These are phyloP conservation scores for Penaeus chinensis DNA, from an alignment of 1,140 invertebrate genomes.

Conservation along the genomic window DNA sequence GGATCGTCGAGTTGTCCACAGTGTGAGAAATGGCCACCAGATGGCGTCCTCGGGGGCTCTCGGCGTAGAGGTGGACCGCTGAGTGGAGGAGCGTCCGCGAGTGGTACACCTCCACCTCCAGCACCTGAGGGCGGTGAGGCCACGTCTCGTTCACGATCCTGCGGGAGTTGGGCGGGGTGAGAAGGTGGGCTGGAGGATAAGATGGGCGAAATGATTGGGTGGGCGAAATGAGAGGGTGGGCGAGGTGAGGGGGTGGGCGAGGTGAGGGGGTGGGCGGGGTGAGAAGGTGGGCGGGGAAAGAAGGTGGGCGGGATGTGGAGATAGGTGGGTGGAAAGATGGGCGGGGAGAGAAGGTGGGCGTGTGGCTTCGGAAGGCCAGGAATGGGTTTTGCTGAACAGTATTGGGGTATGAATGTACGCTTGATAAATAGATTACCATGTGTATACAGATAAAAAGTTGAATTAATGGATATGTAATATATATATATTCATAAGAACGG, in stretches of 20 bases:
- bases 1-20: constrained; percentile 49
- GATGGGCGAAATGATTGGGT: background rate
- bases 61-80: constrained; percentile 52
- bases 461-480: background rate
- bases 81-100: constrained; percentile 50
- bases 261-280: no score
- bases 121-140: constrained; percentile 51
- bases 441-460: background rate
- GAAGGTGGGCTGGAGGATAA: background rate
- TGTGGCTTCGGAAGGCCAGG: background rate
- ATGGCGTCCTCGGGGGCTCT: constrained; percentile 41
- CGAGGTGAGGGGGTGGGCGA: background rate
- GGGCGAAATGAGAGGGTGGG: background rate
- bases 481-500: background rate
- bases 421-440: background rate
- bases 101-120: constrained; percentile 55
- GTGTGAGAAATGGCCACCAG: constrained; percentile 53
- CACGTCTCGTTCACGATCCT: constrained; percentile 57
- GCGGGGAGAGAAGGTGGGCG: no score
- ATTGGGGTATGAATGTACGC: background rate
- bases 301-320: background rate
- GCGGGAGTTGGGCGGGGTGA: background rate
- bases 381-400: background rate
- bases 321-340: no score
- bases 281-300: no score